Conservation (phyloP, 2,888 invertebrate species). For the Diarsia brunnea region DNA sequence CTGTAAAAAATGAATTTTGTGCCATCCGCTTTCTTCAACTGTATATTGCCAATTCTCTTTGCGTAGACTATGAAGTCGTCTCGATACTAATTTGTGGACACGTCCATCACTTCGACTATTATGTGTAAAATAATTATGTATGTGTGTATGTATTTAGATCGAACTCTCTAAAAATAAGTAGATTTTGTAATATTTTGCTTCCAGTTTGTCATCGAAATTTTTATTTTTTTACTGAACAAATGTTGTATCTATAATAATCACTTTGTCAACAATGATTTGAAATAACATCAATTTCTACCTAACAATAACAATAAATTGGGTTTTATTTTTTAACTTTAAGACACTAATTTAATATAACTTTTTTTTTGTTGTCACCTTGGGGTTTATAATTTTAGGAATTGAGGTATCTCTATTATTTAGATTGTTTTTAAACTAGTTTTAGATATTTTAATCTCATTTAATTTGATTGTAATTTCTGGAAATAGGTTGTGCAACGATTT, state of each 20-base stretch:
- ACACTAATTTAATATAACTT: constrained; percentile 56
- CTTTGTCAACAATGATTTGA: constrained; percentile 41
- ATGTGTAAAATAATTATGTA: constrained; percentile 76
- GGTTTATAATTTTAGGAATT: constrained; percentile 63
- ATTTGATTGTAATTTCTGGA: constrained; percentile 59
- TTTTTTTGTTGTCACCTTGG: constrained; percentile 64
- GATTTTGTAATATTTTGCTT: constrained; percentile 63
- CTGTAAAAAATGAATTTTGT: constrained; percentile 81
- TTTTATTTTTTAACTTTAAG: constrained; percentile 55
- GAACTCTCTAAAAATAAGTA: constrained; percentile 68
- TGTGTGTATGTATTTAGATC: constrained; percentile 75
- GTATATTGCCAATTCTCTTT: constrained; percentile 82
- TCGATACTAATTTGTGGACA: constrained; percentile 78
- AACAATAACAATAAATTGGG: constrained; percentile 31
- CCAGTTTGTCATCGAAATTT: constrained; percentile 58
- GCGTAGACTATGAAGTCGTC: constrained; percentile 70
- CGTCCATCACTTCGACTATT: constrained; percentile 80
- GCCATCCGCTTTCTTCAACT: constrained; percentile 87
- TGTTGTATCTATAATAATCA: constrained; percentile 34
- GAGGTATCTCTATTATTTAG: constrained; percentile 64
- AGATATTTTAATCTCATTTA: constrained; percentile 67
- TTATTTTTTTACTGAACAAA: constrained; percentile 55
- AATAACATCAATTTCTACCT: constrained; percentile 29
- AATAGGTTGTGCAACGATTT: constrained; percentile 84
- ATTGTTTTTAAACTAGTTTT: constrained; percentile 58